Evolutionary conservation across 2,113 vertebrate species (phyloP).

Genomic region (Psilopsiagon aymara): DNA sequence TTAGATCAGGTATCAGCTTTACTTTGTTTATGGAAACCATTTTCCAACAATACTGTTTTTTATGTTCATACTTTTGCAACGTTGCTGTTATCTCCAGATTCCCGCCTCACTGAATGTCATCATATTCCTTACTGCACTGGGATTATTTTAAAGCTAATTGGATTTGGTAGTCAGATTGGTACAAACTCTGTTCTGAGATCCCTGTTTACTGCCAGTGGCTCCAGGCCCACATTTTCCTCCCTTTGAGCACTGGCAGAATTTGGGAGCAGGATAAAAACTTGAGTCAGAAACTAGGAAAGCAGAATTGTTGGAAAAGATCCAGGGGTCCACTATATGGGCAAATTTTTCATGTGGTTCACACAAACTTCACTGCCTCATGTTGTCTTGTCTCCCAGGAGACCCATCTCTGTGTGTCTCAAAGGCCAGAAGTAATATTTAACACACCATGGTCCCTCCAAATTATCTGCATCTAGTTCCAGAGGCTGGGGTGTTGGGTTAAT

Average conservation of each 20-base stretch:
- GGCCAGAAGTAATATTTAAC: not conserved
- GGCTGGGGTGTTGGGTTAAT: not conserved
- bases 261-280: not conserved
- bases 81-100: not conserved
- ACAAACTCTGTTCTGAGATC: not conserved
- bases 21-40: not conserved
- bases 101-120: not conserved
- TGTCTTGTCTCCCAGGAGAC: conserved; percentile 4
- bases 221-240: not conserved
- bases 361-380: not conserved
- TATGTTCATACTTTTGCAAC: not conserved
- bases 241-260: not conserved
- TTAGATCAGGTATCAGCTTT: not conserved
- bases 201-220: not conserved
- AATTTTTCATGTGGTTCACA: not conserved
- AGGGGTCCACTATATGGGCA: not conserved
- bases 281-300: not conserved
- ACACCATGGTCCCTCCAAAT: not conserved
- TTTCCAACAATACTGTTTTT: not conserved
- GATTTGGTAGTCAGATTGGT: not conserved
- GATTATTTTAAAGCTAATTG: not conserved
- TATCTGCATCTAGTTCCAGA: not conserved
- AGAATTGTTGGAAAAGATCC: conserved; percentile 12
- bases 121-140: not conserved
- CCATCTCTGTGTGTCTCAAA: not conserved